Conservation (phyloP, 2,113 vertebrate species). For the Colistium nudipinnis region DNA sequence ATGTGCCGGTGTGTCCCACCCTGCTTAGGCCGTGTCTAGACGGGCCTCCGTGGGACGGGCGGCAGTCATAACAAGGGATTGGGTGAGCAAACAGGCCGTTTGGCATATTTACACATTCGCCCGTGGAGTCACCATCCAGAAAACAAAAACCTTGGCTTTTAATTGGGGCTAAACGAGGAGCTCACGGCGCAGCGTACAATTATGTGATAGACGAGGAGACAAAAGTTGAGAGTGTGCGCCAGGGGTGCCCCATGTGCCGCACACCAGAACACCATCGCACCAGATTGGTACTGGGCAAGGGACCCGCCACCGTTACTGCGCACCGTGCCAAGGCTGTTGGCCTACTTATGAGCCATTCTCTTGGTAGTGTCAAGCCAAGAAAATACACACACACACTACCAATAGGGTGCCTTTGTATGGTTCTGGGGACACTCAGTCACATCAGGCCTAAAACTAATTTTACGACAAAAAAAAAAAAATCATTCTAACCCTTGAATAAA, state of each 20-base stretch:
- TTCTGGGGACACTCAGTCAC: not conserved
- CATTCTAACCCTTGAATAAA: too few species aligned
- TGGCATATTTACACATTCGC: constrained; percentile 36
- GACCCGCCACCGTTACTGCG: constrained; percentile 65
- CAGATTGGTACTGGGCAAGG: constrained; percentile 60
- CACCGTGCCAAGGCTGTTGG: constrained; percentile 65
- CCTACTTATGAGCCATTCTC: constrained; percentile 71
- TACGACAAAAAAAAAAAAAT: too few species aligned
- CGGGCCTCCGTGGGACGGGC: constrained; percentile 55
- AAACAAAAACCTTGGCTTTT: constrained; percentile 45
- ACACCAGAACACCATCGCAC: constrained; percentile 63
- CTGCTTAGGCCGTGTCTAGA: constrained; percentile 75
- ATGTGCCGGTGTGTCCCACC: constrained; percentile 75
- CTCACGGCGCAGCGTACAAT: constrained; percentile 60
- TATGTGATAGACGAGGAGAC: constrained; percentile 70
- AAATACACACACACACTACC: constrained; percentile 39
- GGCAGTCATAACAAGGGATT: constrained; percentile 73
- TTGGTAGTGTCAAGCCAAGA: constrained; percentile 48
- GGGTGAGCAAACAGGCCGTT: constrained; percentile 63
- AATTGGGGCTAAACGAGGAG: constrained; percentile 63
- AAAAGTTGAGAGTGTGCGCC: constrained; percentile 58
- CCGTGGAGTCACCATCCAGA: constrained; percentile 58
- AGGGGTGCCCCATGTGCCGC: constrained; percentile 52
- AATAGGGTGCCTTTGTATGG: not conserved
- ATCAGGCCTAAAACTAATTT: not conserved